Conservation (phyloP, 2,797 vertebrate genomes). For the Mus caroli region DNA sequence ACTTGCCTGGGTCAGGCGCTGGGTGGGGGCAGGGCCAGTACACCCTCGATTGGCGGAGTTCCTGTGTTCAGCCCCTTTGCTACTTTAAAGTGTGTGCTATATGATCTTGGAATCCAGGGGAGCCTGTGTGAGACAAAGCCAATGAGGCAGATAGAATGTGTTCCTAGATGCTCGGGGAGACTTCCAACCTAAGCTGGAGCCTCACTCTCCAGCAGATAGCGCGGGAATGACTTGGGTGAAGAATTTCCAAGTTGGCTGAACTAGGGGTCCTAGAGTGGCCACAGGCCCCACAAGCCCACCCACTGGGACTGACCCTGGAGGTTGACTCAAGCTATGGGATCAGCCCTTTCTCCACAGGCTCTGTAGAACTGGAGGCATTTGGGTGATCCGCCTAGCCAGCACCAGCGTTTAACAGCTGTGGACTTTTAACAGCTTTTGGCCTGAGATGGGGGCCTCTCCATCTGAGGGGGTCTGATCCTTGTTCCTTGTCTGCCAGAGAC, state of each 20-base stretch:
- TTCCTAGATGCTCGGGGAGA: neutral
- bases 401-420: neutral
- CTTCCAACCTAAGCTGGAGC: too few species aligned
- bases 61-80: neutral
- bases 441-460: neutral
- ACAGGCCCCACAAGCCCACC: neutral
- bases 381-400: rapidly evolving
- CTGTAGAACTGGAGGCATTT: neutral
- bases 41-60: neutral
- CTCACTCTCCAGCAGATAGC: too few species aligned
- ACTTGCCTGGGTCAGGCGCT: neutral
- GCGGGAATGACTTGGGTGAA: rapidly evolving
- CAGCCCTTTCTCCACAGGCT: neutral
- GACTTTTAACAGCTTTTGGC: neutral
- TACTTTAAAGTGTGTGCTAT: rapidly evolving
- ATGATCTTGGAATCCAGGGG: neutral
- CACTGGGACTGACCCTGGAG: neutral
- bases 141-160: too few species aligned
- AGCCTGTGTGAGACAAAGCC: too few species aligned
- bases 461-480: neutral
- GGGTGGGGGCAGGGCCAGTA: neutral
- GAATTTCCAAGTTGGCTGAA: neutral
- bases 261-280: too few species aligned
- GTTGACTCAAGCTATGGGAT: neutral
- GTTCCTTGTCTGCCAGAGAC: neutral